Percentiles rank a stretch among this genome's conserved stretches.
These are phyloP conservation scores for Siphlonurus alternatus DNA, from an alignment of 2,888 invertebrate genomes.

Conservation along the genomic window DNA sequence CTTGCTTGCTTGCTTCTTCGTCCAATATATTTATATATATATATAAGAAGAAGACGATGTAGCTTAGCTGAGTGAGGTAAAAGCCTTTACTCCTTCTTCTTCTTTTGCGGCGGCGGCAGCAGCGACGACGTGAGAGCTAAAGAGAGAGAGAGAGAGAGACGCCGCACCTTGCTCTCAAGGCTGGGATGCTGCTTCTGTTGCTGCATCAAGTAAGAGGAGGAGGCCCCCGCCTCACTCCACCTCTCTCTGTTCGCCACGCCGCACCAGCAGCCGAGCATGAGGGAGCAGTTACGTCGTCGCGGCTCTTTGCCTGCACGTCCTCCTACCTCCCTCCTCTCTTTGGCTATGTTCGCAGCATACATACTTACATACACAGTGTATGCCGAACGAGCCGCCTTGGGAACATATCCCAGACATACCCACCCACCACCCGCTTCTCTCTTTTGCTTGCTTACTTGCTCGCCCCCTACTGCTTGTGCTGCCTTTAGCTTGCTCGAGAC, in stretches of 20 bases:
- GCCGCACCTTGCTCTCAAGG: neutral
- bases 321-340: neutral
- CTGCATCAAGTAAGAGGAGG: neutral
- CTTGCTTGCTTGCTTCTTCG: too few species aligned
- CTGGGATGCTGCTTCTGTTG: too few species aligned
- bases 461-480: too few species aligned
- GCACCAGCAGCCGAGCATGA: neutral
- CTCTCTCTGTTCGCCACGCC: neutral
- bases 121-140: constrained; percentile 3
- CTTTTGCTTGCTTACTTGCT: neutral
- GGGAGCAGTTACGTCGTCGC: neutral
- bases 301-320: neutral
- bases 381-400: neutral
- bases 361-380: neutral
- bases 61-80: constrained; percentile 22
- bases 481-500: too few species aligned
- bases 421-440: neutral
- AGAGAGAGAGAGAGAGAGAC: neutral
- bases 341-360: neutral
- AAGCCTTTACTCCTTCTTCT: constrained; percentile 17
- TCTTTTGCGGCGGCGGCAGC: constrained; percentile 11
- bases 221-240: neutral
- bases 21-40: neutral
- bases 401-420: neutral
- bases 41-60: too few species aligned